A percentile compares a stretch with the other conserved stretches of the same genome.
Evolutionary conservation across 1,140 invertebrate genomes (phyloP).

Genomic region (Conopomorpha cramerella): DNA sequence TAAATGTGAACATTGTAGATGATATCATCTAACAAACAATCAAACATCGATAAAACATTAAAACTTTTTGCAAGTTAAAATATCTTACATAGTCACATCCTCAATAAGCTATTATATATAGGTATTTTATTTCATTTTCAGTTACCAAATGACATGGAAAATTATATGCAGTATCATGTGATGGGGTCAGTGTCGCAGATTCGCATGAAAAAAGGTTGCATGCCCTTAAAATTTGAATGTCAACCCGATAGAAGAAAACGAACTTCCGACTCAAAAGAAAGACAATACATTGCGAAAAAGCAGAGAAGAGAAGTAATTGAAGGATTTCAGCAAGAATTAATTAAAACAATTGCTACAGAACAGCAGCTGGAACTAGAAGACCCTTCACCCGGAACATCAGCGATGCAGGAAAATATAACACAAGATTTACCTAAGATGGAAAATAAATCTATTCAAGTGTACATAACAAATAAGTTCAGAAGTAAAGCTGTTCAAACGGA

Average conservation of each 20-base stretch:
- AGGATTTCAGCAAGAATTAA: neutral
- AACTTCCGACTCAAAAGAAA: neutral
- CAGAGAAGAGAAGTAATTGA: neutral
- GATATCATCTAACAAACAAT: neutral
- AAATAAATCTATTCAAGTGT: neutral
- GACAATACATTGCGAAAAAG: neutral
- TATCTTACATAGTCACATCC: neutral
- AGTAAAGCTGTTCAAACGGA: neutral
- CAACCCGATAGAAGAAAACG: neutral
- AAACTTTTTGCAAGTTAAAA: neutral
- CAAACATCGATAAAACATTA: too few relatives aligned
- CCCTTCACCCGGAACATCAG: neutral
- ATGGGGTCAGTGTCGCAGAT: too few relatives aligned
- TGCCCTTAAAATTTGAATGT: neutral
- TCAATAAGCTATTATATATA: neutral
- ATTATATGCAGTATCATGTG: too few relatives aligned
- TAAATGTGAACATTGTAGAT: conserved; percentile 1
- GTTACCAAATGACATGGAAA: too few relatives aligned
- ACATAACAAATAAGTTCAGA: neutral
- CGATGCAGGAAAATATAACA: neutral
- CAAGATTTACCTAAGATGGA: neutral
- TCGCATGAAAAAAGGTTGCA: neutral
- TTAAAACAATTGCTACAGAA: neutral
- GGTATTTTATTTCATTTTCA: too few relatives aligned
- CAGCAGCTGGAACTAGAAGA: too few relatives aligned